Evolutionary conservation across 2,113 vertebrate genomes (phyloP).

Genomic region (Heloderma charlesbogerti): DNA sequence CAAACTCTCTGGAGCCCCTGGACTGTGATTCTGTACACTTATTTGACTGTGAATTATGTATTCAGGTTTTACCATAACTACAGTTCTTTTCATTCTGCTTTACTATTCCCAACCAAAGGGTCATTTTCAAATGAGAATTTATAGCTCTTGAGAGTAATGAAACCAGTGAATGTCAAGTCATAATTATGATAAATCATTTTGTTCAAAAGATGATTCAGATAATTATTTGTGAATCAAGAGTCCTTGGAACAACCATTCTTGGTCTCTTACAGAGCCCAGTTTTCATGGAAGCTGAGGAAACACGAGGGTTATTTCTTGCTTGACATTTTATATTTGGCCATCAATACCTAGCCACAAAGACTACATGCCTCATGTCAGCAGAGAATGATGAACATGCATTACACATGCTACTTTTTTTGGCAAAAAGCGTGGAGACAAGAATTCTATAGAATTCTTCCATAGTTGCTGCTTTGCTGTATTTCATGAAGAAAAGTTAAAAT

Average conservation of each 20-base stretch:
- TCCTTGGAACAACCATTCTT: slow-evolving; percentile 25
- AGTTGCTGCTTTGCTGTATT: neutral
- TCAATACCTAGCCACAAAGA: neutral
- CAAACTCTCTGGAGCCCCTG: neutral
- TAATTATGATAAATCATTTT: slow-evolving; percentile 62
- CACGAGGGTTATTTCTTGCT: slow-evolving; percentile 11
- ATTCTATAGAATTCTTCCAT: too few relatives aligned
- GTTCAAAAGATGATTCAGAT: slow-evolving; percentile 49
- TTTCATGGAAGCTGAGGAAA: slow-evolving; percentile 46
- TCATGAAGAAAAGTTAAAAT: neutral
- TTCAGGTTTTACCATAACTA: slow-evolving; percentile 17
- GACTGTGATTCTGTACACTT: neutral
- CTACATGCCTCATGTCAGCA: neutral
- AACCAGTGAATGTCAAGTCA: slow-evolving; percentile 39
- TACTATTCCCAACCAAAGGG: slow-evolving; percentile 23
- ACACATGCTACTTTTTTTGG: neutral
- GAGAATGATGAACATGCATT: neutral
- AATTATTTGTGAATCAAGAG: slow-evolving; percentile 28
- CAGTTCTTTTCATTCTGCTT: slow-evolving; percentile 13
- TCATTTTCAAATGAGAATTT: slow-evolving; percentile 48
- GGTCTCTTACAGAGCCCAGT: slow-evolving; percentile 46
- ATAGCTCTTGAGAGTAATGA: slow-evolving; percentile 16
- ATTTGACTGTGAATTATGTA: neutral
- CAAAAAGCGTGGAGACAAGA: neutral
- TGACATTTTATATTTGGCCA: neutral